These are phyloP conservation scores for Pyrrhosoma nymphula DNA, from an alignment of 2,888 invertebrate genomes.

Conservation along the genomic window DNA sequence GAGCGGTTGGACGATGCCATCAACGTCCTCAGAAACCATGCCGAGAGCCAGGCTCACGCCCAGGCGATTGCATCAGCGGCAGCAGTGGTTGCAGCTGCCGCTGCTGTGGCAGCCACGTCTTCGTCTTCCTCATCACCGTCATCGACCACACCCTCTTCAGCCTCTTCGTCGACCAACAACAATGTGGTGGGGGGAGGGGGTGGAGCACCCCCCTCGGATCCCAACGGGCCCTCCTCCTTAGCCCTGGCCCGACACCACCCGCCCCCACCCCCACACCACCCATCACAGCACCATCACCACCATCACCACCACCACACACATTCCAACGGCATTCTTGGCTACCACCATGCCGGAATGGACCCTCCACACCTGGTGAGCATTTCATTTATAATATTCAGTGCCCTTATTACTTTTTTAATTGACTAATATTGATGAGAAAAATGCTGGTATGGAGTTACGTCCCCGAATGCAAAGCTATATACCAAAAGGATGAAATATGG, in stretches of 20 bases:
- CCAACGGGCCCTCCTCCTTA: slow-evolving; percentile 71
- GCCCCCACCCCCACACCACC: slow-evolving; percentile 79
- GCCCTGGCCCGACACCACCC: slow-evolving; percentile 77
- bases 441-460: too few species aligned
- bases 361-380: slow-evolving; percentile 40
- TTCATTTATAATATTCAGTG: too few species aligned
- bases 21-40: slow-evolving; percentile 96
- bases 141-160: slow-evolving; percentile 78
- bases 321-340: slow-evolving; percentile 78
- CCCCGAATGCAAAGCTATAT: too few species aligned
- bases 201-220: background rate
- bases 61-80: slow-evolving; percentile 70
- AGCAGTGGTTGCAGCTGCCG: slow-evolving; percentile 73
- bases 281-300: slow-evolving; percentile 49
- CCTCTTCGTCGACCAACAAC: background rate
- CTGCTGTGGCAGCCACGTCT: slow-evolving; percentile 71
- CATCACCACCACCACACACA: slow-evolving; percentile 73
- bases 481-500: too few species aligned
- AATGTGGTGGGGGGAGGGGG: background rate
- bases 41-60: slow-evolving; percentile 86
- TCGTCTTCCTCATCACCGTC: slow-evolving; percentile 78
- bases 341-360: slow-evolving; percentile 71
- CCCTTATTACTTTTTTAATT: too few species aligned
- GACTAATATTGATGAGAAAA: too few species aligned
- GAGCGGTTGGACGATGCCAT: slow-evolving; percentile 97